A percentile compares a stretch with the other conserved stretches of the same genome.
Conservation (phyloP, 2,797 vertebrate species). For the Bucorvus abyssinicus region DNA sequence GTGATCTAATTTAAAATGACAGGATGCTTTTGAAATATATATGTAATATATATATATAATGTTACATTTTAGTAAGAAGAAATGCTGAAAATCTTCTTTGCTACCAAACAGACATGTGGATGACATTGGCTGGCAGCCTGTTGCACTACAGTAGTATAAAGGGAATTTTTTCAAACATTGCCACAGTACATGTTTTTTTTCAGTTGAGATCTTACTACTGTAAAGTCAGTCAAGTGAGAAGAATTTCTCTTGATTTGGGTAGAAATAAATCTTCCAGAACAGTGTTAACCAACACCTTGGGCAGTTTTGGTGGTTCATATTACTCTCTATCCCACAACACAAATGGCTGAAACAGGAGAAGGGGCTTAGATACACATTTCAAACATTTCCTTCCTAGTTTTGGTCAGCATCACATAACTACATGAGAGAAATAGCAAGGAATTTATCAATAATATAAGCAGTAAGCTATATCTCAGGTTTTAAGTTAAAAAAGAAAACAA, state of each 20-base stretch:
- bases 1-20: not conserved
- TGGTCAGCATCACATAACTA: not conserved
- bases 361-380: not conserved
- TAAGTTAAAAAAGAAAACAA: not conserved
- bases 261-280: not conserved
- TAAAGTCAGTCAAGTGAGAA: not conserved
- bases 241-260: not conserved
- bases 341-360: not conserved
- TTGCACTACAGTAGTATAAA: not conserved
- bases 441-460: not conserved
- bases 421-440: not conserved
- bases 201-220: not conserved
- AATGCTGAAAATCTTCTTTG: not conserved
- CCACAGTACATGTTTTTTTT: not conserved
- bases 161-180: not conserved
- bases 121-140: not conserved
- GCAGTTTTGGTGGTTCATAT: not conserved
- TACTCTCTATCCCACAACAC: not conserved
- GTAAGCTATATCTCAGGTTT: not conserved
- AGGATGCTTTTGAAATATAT: not conserved
- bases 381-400: slow-evolving; percentile 29
- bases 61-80: slow-evolving; percentile 1
- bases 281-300: not conserved
- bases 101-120: not conserved
- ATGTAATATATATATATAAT: not conserved